Base-by-base conservation (phyloP, 2,888 invertebrate genomes). In the Hirtodrosophila duncani region DNA sequence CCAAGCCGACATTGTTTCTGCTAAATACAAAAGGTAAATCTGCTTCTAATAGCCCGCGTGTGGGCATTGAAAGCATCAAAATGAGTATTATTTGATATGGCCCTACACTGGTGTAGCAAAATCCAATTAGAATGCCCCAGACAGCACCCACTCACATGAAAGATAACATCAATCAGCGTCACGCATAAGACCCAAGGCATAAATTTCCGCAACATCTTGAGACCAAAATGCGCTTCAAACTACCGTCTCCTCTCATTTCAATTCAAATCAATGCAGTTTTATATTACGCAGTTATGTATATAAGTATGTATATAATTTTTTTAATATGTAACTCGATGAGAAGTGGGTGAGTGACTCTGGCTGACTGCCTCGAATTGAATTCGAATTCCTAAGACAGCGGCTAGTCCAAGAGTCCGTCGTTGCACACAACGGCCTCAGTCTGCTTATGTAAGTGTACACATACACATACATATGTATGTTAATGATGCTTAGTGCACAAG, bases 271-370 rank as follows among this genome's bases (percentile, higher is more conserved):
- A 70, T 68, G 58, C 64, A 33, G 27, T 51, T 45, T 11, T 24
- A 20, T 67, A 34, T 56, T 58, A 71, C 72, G 69, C 69, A 61
- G 48, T 6, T 27, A 16, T 39, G 30, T 24, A 33, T 11, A 33
- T 3, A 10, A 13, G 8, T 13, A 42, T 37, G 45, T 45, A 44
- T 34, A n/a, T n/a, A n/a, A n/a, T n/a, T n/a, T n/a, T n/a, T 6
- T 31, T 34, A 23, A 24, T 30, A 14, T 52, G 59, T 44, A 46
- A 60, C 43, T 51, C 45, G 49, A 33, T 75, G 74, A 61, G 74
- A 80, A 74, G 72, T 74, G 77, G 74, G 80, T 71, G 68, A 70
- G 37, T 50, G 64, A 56, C 61, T 61, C 48, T 63, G 60, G 42
- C 21, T 30, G 42, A 9, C 23, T 13, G 10, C 29, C 33, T n/a